Evolutionary conservation across 2,113 vertebrate genomes (phyloP), one percentile per base, ranked within the genome.

Genomic region (Mesitornis unicolor): DNA sequence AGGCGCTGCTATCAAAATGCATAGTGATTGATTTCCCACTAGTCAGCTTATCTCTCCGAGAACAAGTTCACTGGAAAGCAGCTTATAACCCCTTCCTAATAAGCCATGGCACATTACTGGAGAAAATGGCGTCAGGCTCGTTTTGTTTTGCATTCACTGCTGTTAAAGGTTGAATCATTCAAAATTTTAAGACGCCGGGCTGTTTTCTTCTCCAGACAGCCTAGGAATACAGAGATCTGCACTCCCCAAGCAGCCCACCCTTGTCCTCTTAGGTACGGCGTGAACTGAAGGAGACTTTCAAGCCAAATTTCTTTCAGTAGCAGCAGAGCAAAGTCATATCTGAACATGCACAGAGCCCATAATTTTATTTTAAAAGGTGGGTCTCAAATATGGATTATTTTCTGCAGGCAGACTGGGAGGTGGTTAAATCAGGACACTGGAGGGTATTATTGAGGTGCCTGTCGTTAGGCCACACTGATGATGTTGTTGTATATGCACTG

Each of bases 51-150:
- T 98, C 95, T 98, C 79, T 88, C 85, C 13, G 73, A 81, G 94
- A 97, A 93, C 96, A 93, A 95, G 93, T 84, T 48, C 84, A 71
- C 60, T 91, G 91, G 84, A 95, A 90, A 92, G 90, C 96, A 96
- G 96, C 96, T 97, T 97, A 97, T 89, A 97, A 97, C 87, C 95
- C 84, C 56, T 82, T 96, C 94, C 92, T 98, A 97, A 97, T 98
- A 97, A 97, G 94, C 90, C 69, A 35, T 89, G 91, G 87, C 95
- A 97, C 92, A 80, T 95, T 94, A 91, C 79, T 51, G 83, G 90
- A 92, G 91, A 80, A 95, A 90, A 95, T 92, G 89, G 90, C 60
- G 9, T 95, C 91, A 81, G 87, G 84, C 87, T 94, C 9, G 1
- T 92, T 97, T 97, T 96, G 92, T 90, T 96, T 96, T 97, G 93